A percentile compares a stretch with the other conserved stretches of the same genome.
Evolutionary conservation across 2,888 invertebrate species (phyloP).

Genomic region (Selenia dentaria): DNA sequence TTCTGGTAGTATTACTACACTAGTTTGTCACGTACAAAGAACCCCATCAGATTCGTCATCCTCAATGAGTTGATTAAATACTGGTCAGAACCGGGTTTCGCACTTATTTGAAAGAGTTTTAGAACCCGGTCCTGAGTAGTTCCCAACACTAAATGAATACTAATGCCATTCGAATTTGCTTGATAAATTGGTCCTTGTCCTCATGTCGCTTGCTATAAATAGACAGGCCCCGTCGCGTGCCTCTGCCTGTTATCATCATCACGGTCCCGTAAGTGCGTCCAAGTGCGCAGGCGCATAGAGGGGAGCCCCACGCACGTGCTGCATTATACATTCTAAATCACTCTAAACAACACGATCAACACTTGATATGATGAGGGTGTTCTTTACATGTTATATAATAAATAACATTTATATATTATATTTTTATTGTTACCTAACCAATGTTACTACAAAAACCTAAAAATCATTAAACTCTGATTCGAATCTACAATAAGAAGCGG

Average conservation of each 20-base stretch:
- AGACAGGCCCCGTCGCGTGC: constrained; percentile 62
- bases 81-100: too few relatives aligned
- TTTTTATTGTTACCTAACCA: neutral
- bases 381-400: constrained; percentile 17
- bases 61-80: too few relatives aligned
- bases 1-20: too few relatives aligned
- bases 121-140: too few relatives aligned
- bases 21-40: too few relatives aligned
- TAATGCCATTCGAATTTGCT: too few relatives aligned
- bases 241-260: constrained; percentile 47
- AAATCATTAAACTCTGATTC: constrained; percentile 71
- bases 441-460: constrained; percentile 34
- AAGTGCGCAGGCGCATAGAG: constrained; percentile 64
- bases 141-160: too few relatives aligned
- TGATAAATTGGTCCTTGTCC: constrained; percentile 29
- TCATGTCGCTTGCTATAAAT: constrained; percentile 55
- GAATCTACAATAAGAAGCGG: constrained; percentile 59
- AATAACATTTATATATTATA: too few relatives aligned
- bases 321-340: constrained; percentile 58
- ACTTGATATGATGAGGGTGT: constrained; percentile 18
- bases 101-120: too few relatives aligned
- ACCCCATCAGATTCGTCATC: too few relatives aligned
- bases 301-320: constrained; percentile 71
- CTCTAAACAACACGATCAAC: constrained; percentile 55
- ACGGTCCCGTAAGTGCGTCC: too few relatives aligned